A percentile compares a stretch with the other conserved stretches of the same genome.
Conservation (phyloP, 2,113 vertebrate genomes). For the Dipodomys merriami region DNA sequence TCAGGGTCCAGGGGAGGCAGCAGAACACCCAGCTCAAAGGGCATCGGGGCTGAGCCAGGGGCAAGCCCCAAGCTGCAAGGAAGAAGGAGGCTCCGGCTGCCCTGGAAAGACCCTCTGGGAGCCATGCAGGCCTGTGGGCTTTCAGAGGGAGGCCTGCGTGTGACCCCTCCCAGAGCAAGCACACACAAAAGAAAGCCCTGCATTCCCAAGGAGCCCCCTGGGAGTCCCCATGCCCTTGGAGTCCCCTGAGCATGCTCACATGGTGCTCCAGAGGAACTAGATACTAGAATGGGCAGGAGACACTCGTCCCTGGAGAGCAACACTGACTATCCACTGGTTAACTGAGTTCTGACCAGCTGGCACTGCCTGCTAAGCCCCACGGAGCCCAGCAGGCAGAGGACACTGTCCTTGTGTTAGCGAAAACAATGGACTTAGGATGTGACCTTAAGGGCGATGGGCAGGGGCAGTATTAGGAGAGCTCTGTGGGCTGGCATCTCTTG, state of each 20-base stretch:
- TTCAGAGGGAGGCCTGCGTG: background rate
- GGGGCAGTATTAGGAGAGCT: background rate
- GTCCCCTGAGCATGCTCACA: too few species aligned
- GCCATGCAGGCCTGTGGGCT: background rate
- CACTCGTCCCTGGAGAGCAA: background rate
- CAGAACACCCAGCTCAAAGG: background rate
- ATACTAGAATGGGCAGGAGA: background rate
- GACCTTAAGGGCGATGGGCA: background rate
- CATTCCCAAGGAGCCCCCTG: background rate
- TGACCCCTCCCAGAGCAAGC: background rate
- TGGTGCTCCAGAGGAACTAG: accelerated
- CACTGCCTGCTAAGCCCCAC: background rate
- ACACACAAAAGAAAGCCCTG: background rate
- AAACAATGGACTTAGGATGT: background rate
- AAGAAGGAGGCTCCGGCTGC: background rate
- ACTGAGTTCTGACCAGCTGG: background rate
- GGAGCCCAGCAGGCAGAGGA: background rate
- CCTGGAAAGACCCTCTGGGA: background rate
- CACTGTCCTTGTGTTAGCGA: background rate
- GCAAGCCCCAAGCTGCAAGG: too few species aligned
- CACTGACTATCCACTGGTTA: too few species aligned
- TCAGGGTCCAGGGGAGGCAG: background rate
- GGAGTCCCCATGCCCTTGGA: too few species aligned
- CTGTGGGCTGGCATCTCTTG: background rate
- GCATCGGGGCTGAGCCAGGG: background rate